phyloP scores from a whole-genome alignment of 2,113 vertebrate species.

The Chiloscyllium plagiosum region DNA sequence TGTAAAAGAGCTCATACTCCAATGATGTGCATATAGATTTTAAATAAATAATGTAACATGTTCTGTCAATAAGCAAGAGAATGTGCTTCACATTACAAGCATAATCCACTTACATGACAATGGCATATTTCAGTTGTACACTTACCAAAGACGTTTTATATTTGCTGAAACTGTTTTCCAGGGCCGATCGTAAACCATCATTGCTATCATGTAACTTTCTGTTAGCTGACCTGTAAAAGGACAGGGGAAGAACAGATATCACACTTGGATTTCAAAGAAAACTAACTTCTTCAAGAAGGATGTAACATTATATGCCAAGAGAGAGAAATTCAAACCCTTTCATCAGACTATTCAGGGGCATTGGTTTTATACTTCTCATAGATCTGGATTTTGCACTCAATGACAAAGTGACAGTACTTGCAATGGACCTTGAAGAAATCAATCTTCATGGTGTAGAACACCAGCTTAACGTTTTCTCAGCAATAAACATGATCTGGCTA shows the following conservation, averaged over 20 bases:
- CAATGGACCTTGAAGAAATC: too few relatives aligned
- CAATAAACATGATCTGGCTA: too few relatives aligned
- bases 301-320: not conserved
- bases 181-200: constrained; percentile 65
- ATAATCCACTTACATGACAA: not conserved
- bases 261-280: not conserved
- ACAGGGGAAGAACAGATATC: not conserved
- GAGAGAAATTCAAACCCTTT: not conserved
- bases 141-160: constrained; percentile 65
- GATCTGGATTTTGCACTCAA: too few relatives aligned
- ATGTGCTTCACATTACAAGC: not conserved
- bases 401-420: too few relatives aligned
- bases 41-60: not conserved
- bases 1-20: not conserved
- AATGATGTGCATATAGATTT: not conserved
- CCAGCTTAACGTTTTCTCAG: too few relatives aligned
- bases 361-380: not conserved
- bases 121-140: not conserved
- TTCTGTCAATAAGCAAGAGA: not conserved
- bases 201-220: constrained; percentile 81
- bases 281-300: not conserved
- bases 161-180: constrained; percentile 72
- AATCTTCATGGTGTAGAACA: too few relatives aligned
- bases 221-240: constrained; percentile 64
- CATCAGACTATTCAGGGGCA: not conserved